Evolutionary conservation across 2,113 vertebrate species (phyloP), one percentile per base, ranked within the genome.

Genomic region (Desmodus rotundus): DNA sequence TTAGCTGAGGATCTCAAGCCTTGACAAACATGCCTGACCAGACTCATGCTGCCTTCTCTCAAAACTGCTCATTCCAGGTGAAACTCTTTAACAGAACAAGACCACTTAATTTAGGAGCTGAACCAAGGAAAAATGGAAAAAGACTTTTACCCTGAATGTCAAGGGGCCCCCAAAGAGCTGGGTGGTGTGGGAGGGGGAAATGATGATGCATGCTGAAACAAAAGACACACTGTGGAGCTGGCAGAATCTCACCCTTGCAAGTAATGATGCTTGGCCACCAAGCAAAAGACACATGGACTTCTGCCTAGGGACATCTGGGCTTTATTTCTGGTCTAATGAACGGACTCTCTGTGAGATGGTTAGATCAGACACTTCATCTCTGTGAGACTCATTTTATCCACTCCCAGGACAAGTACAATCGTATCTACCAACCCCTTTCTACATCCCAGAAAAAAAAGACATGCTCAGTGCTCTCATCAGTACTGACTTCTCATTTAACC

Each of bases 291-390:
- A 58, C 91, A 52, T 63, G 68, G 93, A 94, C 83, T 76, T 91
- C 86, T 96, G 94, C 94, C 94, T 87, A n/a, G 89, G 96, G 95
- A 96, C 78, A 86, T 94, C 74, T 93, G 96, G 97, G 85, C 93
- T 97, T 81, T 81, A 31, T 96, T 98, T 85, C 93, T 93, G 87
- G 38, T 77, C 67, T 92, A 96, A 96, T 96, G 93, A 96, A 93
- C 0, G 3, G 28, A 41, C 83, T 92, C 50, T 95, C 89, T 82
- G 80, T 93, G 95, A 88, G 70, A 68, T 12, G 50, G 38, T 87
- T 45, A 70, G 74, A 74, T 52, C n/a, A 84, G 58, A 92, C 78
- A 72, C 72, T 89, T 78, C 10, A 86, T 84, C 96, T 94, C 89
- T 91, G 31, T 36, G 50, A 96, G 78, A 85, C 28, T 96, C 85